Conservation (phyloP, 2,888 invertebrate species). For the Lamproptera curius region DNA sequence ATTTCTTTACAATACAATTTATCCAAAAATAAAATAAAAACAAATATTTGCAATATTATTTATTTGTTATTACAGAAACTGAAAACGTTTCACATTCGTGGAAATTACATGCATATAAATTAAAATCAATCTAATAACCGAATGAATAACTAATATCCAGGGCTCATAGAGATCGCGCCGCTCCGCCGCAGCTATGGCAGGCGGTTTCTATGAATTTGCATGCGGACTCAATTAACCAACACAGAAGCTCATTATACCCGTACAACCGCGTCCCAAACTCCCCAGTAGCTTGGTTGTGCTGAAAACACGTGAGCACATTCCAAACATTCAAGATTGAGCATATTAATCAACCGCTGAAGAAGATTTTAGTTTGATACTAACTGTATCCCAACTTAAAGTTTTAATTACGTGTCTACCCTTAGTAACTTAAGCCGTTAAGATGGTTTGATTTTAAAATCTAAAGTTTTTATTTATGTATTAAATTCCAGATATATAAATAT, state of each 20-base stretch:
- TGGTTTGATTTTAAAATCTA: too few relatives aligned
- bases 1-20: too few relatives aligned
- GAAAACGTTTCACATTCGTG: background rate
- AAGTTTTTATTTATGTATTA: too few relatives aligned
- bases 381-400: too few relatives aligned
- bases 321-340: background rate
- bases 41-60: too few relatives aligned
- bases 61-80: too few relatives aligned
- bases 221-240: constrained; percentile 69
- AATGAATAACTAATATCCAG: constrained; percentile 11
- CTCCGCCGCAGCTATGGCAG: constrained; percentile 13
- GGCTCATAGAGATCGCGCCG: constrained; percentile 3
- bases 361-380: too few relatives aligned
- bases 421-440: too few relatives aligned
- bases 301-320: background rate
- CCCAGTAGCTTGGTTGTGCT: constrained; percentile 60
- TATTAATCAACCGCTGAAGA: too few relatives aligned
- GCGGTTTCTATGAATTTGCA: constrained; percentile 59
- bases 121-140: constrained; percentile 16
- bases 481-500: too few relatives aligned
- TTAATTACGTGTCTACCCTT: too few relatives aligned
- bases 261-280: constrained; percentile 43
- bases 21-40: too few relatives aligned
- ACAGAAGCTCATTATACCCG: constrained; percentile 64
- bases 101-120: constrained; percentile 1